A percentile compares a stretch with the other conserved stretches of the same genome.
Evolutionary conservation across 2,888 invertebrate genomes (phyloP).

Genomic region (Eristalis pertinax): DNA sequence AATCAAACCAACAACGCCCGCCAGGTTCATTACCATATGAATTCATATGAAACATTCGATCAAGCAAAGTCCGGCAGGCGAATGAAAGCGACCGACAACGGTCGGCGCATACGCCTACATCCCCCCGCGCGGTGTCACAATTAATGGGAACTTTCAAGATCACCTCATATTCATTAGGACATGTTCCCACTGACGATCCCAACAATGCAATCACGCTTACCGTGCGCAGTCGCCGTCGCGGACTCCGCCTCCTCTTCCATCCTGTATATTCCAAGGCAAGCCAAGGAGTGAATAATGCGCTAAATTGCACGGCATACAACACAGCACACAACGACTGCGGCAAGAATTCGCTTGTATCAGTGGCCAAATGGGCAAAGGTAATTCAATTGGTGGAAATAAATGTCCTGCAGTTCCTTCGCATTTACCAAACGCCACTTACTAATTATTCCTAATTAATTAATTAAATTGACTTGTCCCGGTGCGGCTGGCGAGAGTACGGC

Average conservation of each 20-base stretch:
- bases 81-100: neutral
- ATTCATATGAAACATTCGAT: neutral
- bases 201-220: slow-evolving; percentile 63
- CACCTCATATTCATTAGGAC: slow-evolving; percentile 66
- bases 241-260: neutral
- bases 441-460: slow-evolving; percentile 72
- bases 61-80: neutral
- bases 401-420: slow-evolving; percentile 68
- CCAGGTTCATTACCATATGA: neutral
- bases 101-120: slow-evolving; percentile 13
- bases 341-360: slow-evolving; percentile 61
- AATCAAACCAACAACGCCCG: no score
- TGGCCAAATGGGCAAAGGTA: slow-evolving; percentile 68
- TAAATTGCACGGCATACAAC: slow-evolving; percentile 40
- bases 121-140: slow-evolving; percentile 44
- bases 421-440: slow-evolving; percentile 72
- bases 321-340: slow-evolving; percentile 17
- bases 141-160: slow-evolving; percentile 65
- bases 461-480: slow-evolving; percentile 71
- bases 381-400: slow-evolving; percentile 69
- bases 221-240: slow-evolving; percentile 23
- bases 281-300: slow-evolving; percentile 57
- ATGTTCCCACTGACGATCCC: slow-evolving; percentile 43
- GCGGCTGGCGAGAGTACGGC: neutral
- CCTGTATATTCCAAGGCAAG: neutral